Evolutionary conservation across 2,888 invertebrate species (phyloP).

Genomic region (Orthosia incerta): DNA sequence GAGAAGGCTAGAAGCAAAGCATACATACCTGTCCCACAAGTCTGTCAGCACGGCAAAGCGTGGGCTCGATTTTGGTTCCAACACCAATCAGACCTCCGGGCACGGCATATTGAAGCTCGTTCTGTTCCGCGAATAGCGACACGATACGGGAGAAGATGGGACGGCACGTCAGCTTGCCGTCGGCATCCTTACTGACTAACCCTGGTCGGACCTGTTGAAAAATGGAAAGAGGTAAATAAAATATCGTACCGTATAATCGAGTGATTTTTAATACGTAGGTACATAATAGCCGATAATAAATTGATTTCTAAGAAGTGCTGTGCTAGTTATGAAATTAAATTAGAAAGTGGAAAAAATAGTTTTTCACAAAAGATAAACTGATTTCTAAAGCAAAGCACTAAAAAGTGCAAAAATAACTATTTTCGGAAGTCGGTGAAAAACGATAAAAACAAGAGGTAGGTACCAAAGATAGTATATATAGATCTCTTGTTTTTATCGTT

Average conservation of each 20-base stretch:
- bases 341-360: neutral
- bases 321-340: neutral
- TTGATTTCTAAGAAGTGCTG: too few species aligned
- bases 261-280: too few species aligned
- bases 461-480: too few species aligned
- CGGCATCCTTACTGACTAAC: conserved; percentile 98
- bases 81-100: conserved; percentile 99
- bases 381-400: too few species aligned
- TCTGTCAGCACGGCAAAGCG: conserved; percentile 99
- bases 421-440: too few species aligned
- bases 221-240: neutral
- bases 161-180: conserved; percentile 98
- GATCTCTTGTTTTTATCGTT: too few species aligned
- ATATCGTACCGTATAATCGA: neutral
- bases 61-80: conserved; percentile 99
- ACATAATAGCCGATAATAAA: too few species aligned
- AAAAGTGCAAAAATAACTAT: too few species aligned
- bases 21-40: conserved; percentile 96
- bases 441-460: too few species aligned
- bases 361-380: too few species aligned
- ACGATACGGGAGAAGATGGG: conserved; percentile 99
- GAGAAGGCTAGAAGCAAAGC: neutral
- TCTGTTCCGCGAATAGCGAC: conserved; percentile 99
- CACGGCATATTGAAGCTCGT: conserved; percentile 99
- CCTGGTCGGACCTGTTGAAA: conserved; percentile 95